These are phyloP conservation scores for Pseudanteris insignis DNA, from an alignment of 2,888 invertebrate genomes.

Conservation along the genomic window DNA sequence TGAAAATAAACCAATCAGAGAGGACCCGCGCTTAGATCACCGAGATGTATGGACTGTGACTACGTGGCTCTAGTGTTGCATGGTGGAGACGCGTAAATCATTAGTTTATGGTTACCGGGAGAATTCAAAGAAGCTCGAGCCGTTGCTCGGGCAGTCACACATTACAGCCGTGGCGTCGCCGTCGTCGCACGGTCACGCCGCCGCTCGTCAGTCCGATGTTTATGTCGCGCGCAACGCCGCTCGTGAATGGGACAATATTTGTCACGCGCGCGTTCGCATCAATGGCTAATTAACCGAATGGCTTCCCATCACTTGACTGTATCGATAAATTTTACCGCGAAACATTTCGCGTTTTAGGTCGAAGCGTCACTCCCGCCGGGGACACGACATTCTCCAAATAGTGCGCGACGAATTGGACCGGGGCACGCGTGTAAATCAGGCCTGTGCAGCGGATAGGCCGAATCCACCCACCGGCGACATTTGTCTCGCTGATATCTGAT, in stretches of 20 bases:
- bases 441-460: conserved; percentile 1
- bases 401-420: background rate
- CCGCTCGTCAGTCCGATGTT: conserved; percentile 38
- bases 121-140: conserved; percentile 59
- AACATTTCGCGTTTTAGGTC: too few species aligned
- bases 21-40: conserved; percentile 54
- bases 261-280: too few species aligned
- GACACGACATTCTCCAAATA: too few species aligned
- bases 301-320: background rate
- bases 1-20: conserved; percentile 47
- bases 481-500: conserved; percentile 40
- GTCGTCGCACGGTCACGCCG: conserved; percentile 43
- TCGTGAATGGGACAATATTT: conserved; percentile 34
- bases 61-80: conserved; percentile 38
- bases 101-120: conserved; percentile 58
- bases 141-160: conserved; percentile 58
- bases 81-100: conserved; percentile 56
- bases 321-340: too few species aligned
- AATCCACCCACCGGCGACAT: conserved; percentile 46
- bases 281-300: conserved; percentile 31
- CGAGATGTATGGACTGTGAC: conserved; percentile 48
- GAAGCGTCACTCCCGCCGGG: too few species aligned
- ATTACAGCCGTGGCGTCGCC: conserved; percentile 59
- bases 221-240: conserved; percentile 31
- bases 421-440: background rate